These are phyloP conservation scores for Eupithecia tripunctaria DNA, from an alignment of 2,888 invertebrate genomes.

Conservation along the genomic window DNA sequence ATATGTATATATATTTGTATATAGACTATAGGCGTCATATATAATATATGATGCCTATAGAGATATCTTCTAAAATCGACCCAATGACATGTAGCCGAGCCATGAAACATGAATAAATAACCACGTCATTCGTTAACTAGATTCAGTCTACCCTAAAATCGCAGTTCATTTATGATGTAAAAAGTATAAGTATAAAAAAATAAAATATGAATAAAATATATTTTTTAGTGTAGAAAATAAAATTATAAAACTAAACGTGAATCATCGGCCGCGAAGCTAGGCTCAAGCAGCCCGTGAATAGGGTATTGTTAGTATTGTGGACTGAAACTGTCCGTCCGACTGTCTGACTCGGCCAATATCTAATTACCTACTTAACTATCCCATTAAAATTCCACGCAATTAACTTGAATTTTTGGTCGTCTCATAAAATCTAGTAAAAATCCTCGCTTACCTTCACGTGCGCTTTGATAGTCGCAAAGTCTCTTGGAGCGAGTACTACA, in stretches of 20 bases:
- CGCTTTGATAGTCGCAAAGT: slow-evolving; percentile 99
- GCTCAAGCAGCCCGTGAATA: no score
- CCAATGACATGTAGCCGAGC: no score
- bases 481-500: slow-evolving; percentile 97
- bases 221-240: no score
- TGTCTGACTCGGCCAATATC: background rate
- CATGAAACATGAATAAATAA: background rate
- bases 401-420: background rate
- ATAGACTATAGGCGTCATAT: no score
- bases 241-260: no score
- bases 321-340: background rate
- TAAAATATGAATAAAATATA: no score
- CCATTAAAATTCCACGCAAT: background rate
- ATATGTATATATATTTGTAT: no score
- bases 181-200: no score
- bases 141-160: background rate
- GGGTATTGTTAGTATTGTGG: background rate
- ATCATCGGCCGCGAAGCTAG: no score
- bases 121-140: background rate
- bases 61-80: background rate
- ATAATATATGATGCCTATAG: background rate
- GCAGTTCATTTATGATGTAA: no score
- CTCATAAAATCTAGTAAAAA: background rate
- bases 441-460: slow-evolving; percentile 89
- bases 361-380: background rate